Evolutionary conservation across 1,140 invertebrate species (phyloP).

Genomic region (Pristionchus pacificus): DNA sequence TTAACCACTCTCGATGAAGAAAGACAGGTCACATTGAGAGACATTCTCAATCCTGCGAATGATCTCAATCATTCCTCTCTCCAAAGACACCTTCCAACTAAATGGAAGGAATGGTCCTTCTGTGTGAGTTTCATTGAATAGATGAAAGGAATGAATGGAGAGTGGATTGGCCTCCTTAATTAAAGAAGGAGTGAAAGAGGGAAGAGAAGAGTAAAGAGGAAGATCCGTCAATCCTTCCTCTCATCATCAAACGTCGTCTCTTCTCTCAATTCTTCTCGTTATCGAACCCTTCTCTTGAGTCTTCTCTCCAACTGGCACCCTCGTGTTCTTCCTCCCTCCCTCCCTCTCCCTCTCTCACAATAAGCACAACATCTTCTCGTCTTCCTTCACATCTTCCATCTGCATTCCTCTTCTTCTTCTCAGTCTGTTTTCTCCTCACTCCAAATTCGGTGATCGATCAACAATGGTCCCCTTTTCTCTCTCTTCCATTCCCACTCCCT

Average conservation of each 20-base stretch:
- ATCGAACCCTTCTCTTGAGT: slow-evolving; percentile 4
- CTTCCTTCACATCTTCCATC: neutral
- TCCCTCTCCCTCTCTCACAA: neutral
- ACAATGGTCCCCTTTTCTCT: neutral
- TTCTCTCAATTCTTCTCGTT: neutral
- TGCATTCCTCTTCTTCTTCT: too few relatives aligned
- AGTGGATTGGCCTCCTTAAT: too few relatives aligned
- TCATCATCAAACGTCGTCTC: slow-evolving; percentile 1
- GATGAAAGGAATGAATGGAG: too few relatives aligned
- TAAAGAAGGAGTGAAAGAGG: neutral
- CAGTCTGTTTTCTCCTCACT: neutral
- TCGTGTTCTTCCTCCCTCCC: slow-evolving; percentile 5
- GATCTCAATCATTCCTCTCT: too few relatives aligned
- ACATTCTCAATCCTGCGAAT: too few relatives aligned
- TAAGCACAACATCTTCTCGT: neutral
- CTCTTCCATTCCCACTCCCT: neutral
- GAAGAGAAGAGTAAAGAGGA: neutral
- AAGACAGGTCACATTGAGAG: too few relatives aligned
- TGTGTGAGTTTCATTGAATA: too few relatives aligned
- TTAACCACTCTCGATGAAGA: too few relatives aligned
- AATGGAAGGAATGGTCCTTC: too few relatives aligned
- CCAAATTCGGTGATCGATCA: neutral
- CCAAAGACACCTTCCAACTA: too few relatives aligned
- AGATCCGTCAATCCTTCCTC: slow-evolving; percentile 11
- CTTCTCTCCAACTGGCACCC: neutral